These are phyloP conservation scores for Zaprionus lachaisei DNA, from an alignment of 1,140 invertebrate genomes.

Conservation along the genomic window DNA sequence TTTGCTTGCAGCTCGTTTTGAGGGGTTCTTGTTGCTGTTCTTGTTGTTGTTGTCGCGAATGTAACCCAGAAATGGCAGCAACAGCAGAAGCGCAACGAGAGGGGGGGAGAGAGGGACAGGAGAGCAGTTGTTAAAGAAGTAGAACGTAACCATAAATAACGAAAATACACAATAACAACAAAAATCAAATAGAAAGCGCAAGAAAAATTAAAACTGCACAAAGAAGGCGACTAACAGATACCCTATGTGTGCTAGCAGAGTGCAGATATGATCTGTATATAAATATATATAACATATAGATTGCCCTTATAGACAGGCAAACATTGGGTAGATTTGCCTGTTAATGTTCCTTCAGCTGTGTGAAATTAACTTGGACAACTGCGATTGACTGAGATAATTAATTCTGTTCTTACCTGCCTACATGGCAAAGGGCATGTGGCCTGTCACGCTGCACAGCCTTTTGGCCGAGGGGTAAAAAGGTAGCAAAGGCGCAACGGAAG, in stretches of 20 bases:
- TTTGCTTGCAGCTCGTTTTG: constrained; percentile 67
- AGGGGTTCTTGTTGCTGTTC: constrained; percentile 25
- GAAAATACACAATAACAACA: constrained; percentile 54
- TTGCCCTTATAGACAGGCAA: fast-evolving
- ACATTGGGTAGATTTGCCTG: neutral
- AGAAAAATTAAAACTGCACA: constrained; percentile 5
- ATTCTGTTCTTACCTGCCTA: neutral
- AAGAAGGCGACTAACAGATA: neutral
- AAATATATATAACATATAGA: neutral
- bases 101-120: constrained; percentile 18
- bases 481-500: constrained; percentile 50
- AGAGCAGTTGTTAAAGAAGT: constrained; percentile 18
- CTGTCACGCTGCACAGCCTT: neutral
- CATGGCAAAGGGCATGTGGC: neutral
- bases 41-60: constrained; percentile 55
- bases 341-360: neutral
- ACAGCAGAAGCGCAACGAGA: constrained; percentile 31
- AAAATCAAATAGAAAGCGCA: constrained; percentile 27
- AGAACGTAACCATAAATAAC: constrained; percentile 71
- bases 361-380: neutral
- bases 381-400: neutral
- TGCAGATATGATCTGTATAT: too few relatives aligned
- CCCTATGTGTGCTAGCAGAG: neutral
- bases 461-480: neutral
- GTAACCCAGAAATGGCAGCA: constrained; percentile 70